Evolutionary conservation across 2,113 vertebrate species (phyloP).

Genomic region (Martes martes): DNA sequence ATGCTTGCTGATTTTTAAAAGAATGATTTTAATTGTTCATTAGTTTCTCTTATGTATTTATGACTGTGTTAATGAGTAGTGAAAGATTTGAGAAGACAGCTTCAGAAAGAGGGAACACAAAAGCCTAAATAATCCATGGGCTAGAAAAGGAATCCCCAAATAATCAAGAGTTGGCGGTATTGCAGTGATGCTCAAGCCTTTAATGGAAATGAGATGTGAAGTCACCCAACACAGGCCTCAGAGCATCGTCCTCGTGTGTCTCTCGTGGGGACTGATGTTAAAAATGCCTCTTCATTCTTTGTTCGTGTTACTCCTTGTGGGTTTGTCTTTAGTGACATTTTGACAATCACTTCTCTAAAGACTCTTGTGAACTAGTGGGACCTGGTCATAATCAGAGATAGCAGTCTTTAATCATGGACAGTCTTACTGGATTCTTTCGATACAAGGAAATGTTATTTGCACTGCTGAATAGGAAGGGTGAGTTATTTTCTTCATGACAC

Average conservation of each 20-base stretch:
- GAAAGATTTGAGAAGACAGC: not conserved
- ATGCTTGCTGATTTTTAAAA: not conserved
- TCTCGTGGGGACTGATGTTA: not conserved
- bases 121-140: not conserved
- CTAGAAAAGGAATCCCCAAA: not conserved
- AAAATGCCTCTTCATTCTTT: not conserved
- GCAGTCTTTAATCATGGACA: not conserved
- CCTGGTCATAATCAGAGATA: not conserved
- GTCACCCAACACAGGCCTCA: not conserved
- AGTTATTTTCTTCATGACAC: conserved; percentile 47
- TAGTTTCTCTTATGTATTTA: not conserved
- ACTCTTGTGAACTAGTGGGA: not conserved
- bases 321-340: conserved; percentile 15
- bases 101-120: conserved; percentile 6
- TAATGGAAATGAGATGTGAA: not conserved
- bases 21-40: not conserved
- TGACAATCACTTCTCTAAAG: conserved; percentile 5
- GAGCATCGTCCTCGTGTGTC: not conserved
- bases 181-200: conserved; percentile 11
- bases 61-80: not conserved
- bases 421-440: conserved; percentile 28
- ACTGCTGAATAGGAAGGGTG: conserved; percentile 47
- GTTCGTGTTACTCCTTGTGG: not conserved
- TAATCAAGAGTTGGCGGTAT: not conserved
- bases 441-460: conserved; percentile 57